Percentiles rank a stretch among this genome's conserved stretches.
Conservation (phyloP, 2,797 vertebrate species). For the Crax fasciolata region DNA sequence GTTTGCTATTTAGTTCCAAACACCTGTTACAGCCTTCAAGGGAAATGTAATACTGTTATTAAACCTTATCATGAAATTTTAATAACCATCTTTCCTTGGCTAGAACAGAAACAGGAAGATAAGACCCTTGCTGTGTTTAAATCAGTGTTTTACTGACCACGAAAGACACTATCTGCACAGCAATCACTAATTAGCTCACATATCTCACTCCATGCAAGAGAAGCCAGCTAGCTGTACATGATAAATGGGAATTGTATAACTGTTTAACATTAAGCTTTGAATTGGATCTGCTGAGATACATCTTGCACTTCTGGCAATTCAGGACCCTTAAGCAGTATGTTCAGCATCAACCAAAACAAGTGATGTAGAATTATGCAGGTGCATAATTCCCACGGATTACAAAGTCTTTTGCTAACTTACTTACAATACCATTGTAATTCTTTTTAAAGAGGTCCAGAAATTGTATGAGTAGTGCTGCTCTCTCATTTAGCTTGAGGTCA, state of each 20-base stretch:
- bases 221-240: background rate
- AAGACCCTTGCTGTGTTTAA: background rate
- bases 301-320: background rate
- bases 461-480: background rate
- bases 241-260: background rate
- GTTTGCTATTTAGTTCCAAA: background rate
- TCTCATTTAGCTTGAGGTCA: background rate
- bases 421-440: background rate
- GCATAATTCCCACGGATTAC: background rate
- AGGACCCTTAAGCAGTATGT: background rate
- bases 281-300: background rate
- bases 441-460: background rate
- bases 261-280: background rate
- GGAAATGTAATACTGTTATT: background rate
- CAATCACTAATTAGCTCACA: constrained; percentile 39
- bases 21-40: background rate
- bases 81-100: background rate
- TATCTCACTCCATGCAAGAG: background rate
- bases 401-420: background rate
- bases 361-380: background rate
- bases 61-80: background rate
- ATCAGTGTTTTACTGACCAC: constrained; percentile 39
- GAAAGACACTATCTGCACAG: constrained; percentile 38
- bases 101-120: background rate
- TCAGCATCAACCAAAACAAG: background rate